A percentile compares a stretch with the other conserved stretches of the same genome.
phyloP scores from a whole-genome alignment of 2,797 vertebrate genomes.

The Threskiornis aethiopicus region DNA sequence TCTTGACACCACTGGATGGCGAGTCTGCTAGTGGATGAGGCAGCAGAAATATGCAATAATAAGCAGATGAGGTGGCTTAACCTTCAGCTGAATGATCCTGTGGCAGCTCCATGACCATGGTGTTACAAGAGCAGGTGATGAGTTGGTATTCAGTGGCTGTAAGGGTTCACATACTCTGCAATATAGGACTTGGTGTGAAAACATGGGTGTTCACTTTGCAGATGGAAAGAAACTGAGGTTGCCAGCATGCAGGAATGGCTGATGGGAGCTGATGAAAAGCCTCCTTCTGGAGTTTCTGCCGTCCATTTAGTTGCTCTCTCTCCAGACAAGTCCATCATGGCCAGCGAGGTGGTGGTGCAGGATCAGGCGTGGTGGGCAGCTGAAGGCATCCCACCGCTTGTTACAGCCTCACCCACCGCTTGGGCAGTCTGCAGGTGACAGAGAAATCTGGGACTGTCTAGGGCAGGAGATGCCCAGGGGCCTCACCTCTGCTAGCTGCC shows the following conservation, averaged over 20 bases:
- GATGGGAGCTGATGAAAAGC: neutral
- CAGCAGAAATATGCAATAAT: neutral
- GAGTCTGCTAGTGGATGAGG: neutral
- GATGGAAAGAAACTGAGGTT: neutral
- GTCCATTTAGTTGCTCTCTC: neutral
- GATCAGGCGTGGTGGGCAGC: neutral
- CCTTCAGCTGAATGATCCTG: neutral
- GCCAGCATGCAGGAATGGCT: neutral
- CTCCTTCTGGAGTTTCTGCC: neutral
- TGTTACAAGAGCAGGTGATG: neutral
- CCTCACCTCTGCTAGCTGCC: neutral
- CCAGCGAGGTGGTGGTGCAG: neutral
- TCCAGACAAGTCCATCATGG: neutral
- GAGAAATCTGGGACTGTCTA: neutral
- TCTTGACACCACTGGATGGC: neutral
- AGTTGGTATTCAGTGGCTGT: neutral
- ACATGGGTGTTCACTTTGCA: neutral
- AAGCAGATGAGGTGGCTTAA: neutral
- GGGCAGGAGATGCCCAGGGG: neutral
- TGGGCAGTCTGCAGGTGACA: neutral
- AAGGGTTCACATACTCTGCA: neutral
- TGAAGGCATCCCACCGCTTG: neutral
- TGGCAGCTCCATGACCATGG: neutral
- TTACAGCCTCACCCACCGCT: fast-evolving
- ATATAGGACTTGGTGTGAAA: neutral